Evolutionary conservation across 2,113 vertebrate species (phyloP).

Genomic region (Empidonax traillii): DNA sequence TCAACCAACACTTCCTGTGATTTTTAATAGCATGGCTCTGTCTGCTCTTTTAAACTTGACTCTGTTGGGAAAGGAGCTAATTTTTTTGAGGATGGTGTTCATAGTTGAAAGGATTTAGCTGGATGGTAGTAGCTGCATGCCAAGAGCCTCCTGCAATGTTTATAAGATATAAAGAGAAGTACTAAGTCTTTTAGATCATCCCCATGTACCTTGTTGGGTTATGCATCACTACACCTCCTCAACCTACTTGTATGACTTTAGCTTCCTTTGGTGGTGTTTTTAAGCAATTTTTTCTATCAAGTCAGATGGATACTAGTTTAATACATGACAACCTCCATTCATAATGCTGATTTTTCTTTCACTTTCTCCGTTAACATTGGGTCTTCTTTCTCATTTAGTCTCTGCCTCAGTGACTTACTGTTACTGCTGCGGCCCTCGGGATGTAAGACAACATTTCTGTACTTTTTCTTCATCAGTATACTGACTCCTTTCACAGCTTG

Average conservation of each 20-base stretch:
- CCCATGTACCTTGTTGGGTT: background rate
- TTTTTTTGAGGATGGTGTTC: background rate
- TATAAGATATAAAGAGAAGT: background rate
- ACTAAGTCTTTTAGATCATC: background rate
- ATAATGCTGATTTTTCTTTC: conserved; percentile 6
- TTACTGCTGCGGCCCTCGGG: background rate
- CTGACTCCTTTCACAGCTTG: background rate
- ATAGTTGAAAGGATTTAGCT: background rate
- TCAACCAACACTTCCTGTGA: background rate
- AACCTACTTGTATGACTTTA: background rate
- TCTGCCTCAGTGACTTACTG: conserved; percentile 15
- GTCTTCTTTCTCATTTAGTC: background rate
- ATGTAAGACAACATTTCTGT: background rate
- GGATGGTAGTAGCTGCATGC: background rate
- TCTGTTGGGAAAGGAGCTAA: background rate
- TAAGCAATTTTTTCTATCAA: background rate
- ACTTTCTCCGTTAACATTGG: background rate
- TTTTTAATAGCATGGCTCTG: conserved; percentile 5
- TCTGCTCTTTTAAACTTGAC: background rate
- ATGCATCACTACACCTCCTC: background rate
- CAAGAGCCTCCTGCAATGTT: background rate
- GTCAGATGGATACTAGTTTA: background rate
- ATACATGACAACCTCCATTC: background rate
- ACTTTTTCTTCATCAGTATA: conserved; percentile 2
- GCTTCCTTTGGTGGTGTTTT: background rate